Percentiles rank a stretch among this genome's conserved stretches.
Evolutionary conservation across 2,888 invertebrate genomes (phyloP).

Genomic region (Synergus umbraculus): DNA sequence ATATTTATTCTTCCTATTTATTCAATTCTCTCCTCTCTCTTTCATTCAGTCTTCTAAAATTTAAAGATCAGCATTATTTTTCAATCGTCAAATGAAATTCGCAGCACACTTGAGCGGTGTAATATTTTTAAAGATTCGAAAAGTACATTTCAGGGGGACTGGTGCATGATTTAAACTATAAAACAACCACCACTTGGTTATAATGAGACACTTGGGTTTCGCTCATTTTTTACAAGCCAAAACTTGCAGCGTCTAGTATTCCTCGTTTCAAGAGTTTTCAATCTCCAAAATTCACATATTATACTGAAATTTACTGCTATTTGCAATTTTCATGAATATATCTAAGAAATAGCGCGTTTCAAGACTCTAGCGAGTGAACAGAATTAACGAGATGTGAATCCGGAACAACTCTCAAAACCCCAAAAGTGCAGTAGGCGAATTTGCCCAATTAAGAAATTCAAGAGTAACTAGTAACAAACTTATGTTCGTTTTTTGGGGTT

Average conservation of each 20-base stretch:
- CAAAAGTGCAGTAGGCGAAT: not conserved
- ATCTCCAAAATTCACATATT: not conserved
- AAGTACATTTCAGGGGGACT: not conserved
- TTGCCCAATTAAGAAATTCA: constrained; percentile 1
- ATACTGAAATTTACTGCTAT: not conserved
- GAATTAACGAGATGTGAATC: constrained; percentile 2
- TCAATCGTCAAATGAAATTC: not conserved
- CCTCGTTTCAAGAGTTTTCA: not conserved
- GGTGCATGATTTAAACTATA: not conserved
- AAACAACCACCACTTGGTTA: not conserved
- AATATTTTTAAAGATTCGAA: not conserved
- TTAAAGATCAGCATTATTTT: too few relatives aligned
- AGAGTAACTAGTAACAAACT: not conserved
- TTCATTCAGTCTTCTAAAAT: too few relatives aligned
- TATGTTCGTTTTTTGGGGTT: not conserved
- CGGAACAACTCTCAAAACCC: not conserved
- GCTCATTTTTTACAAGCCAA: not conserved
- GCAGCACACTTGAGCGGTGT: not conserved
- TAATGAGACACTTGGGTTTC: constrained; percentile 1
- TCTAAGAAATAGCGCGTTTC: constrained; percentile 1
- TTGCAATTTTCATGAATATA: not conserved
- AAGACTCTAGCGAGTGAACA: not conserved
- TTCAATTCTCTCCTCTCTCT: not conserved
- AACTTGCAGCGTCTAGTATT: not conserved
- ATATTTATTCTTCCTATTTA: not conserved